Percentiles rank a stretch among this genome's conserved stretches.
Evolutionary conservation across 1,140 invertebrate species (phyloP).

Genomic region (Megathymus violae): DNA sequence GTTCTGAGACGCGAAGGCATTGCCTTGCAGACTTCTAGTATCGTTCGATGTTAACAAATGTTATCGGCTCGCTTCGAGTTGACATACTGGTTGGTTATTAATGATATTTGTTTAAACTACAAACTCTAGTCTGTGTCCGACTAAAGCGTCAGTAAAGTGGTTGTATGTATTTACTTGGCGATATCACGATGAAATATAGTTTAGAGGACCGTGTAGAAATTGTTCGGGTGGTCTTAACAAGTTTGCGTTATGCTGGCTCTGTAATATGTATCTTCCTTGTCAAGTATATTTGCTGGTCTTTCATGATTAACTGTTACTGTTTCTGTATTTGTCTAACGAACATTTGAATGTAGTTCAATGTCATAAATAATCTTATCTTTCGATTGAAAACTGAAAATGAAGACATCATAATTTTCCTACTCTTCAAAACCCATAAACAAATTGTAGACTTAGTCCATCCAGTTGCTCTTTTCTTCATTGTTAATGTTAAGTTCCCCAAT

Average conservation of each 20-base stretch:
- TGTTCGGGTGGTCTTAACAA: conserved; percentile 29
- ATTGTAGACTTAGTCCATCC: not conserved
- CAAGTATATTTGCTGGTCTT: conserved; percentile 22
- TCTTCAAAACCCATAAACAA: not conserved
- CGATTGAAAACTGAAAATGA: too few species aligned
- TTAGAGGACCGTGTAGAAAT: conserved; percentile 13
- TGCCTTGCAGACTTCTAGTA: conserved; percentile 14
- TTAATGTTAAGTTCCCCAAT: not conserved
- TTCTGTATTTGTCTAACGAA: conserved; percentile 3
- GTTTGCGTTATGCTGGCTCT: conserved; percentile 17
- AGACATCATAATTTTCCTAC: too few species aligned
- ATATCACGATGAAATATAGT: conserved; percentile 30
- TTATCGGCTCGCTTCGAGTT: conserved; percentile 45
- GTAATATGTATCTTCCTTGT: conserved; percentile 27
- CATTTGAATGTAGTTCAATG: conserved; percentile 14
- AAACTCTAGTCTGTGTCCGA: conserved; percentile 37
- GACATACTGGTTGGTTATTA: conserved; percentile 54
- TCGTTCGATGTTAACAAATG: conserved; percentile 51
- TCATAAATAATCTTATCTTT: too few species aligned
- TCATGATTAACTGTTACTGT: conserved; percentile 25
- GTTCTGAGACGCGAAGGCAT: conserved; percentile 5
- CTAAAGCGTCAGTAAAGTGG: conserved; percentile 27
- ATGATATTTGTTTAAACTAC: conserved; percentile 42
- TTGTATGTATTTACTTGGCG: conserved; percentile 32
- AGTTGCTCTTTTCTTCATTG: not conserved